Evolutionary conservation across 2,113 vertebrate species (phyloP).

Genomic region (Casuarius casuarius): DNA sequence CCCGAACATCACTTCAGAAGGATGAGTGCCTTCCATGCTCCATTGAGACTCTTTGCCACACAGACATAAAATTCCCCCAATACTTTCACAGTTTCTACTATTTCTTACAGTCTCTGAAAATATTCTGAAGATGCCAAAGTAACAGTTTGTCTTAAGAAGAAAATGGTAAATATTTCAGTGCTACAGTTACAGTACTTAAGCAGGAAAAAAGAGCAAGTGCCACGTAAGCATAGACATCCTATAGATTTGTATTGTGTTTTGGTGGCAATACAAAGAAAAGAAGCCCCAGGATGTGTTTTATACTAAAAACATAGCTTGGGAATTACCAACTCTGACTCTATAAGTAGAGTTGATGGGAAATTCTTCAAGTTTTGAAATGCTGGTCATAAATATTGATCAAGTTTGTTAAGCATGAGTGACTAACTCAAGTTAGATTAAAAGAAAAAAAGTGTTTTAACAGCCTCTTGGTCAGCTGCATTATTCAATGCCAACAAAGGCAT

Average conservation of each 20-base stretch:
- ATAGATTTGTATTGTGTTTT: background rate
- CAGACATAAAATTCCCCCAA: background rate
- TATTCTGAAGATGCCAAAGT: background rate
- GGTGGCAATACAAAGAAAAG: background rate
- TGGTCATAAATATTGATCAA: background rate
- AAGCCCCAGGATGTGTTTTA: background rate
- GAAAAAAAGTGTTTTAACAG: background rate
- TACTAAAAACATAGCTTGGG: background rate
- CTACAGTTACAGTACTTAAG: background rate
- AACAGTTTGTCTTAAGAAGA: background rate
- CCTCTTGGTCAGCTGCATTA: background rate
- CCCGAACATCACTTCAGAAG: background rate
- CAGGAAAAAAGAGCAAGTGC: background rate
- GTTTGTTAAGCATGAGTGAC: background rate
- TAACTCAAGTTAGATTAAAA: background rate
- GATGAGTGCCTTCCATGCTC: background rate
- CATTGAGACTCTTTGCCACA: background rate
- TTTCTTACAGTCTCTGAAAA: background rate
- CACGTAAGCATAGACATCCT: background rate
- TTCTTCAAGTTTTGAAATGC: background rate
- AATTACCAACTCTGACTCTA: background rate
- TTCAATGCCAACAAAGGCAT: background rate
- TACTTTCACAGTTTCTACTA: accelerated
- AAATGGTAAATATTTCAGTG: background rate
- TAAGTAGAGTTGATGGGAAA: background rate